Evolutionary conservation across 2,797 vertebrate genomes (phyloP), one percentile per base, ranked within the genome.

Genomic region (Scolopax rusticola): DNA sequence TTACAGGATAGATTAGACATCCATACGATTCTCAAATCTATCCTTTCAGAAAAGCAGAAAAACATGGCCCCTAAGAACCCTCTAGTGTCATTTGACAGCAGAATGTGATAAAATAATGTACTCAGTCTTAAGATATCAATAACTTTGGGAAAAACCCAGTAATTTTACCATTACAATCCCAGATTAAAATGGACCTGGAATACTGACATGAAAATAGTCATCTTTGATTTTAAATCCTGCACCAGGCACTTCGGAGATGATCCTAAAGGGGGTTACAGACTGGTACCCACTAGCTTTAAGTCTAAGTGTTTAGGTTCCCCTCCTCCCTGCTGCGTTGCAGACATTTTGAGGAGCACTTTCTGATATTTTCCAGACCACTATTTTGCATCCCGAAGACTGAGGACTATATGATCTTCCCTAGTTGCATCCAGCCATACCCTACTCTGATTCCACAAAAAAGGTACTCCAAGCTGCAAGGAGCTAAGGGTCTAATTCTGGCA

Each of bases 71-170:
- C 11, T 16, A 82, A 57, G 25, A 45, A 59, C 6, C 28, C 86
- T 28, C 40, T 33, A 50, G 41, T 60, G 65, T 27, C 67, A 15
- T 60, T 40, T 75, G 61, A 84, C 28, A 82, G 61, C 70, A 90
- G 47, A 59, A 87, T 6, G 16, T 19, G 67, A 61, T 40, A 5
- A 5, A 67, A 79, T 11, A 64, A 84, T 1, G 15, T 54, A 78
- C 15, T 89, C 12, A 33, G 16, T 56, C 65, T 84, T 64, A 81
- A 81, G 15, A 23, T 28, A 83, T 2, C 33, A 71, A 1, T 57
- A 93, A 78, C 28, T 68, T 51, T 8, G 9, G 30, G 56, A 80
- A 73, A 87, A 8, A 0, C 0, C 4, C 8, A n/a, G 28, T 61
- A 65, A 33, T 71, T 89, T 79, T 50, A 89, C 17, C 38, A 50